phyloP scores from a whole-genome alignment of 2,888 invertebrate genomes.

The Venusia cambrica region DNA sequence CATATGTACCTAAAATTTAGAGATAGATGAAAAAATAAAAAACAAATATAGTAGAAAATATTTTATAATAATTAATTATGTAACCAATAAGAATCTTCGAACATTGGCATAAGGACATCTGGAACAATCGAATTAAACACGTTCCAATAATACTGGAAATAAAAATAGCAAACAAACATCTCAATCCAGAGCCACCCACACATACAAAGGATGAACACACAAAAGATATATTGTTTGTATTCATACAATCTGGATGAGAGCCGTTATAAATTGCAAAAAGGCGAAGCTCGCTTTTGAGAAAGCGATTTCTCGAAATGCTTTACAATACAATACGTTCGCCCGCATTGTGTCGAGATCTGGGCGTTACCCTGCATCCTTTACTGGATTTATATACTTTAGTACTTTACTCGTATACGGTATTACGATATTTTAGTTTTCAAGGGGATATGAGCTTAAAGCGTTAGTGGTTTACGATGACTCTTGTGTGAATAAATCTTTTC shows the following conservation, averaged over 20 bases:
- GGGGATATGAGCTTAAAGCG: conserved; percentile 8
- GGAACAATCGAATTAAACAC: no score
- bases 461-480: conserved; percentile 4
- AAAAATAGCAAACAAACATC: conserved; percentile 32
- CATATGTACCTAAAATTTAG: no score
- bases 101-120: no score
- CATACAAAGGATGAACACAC: conserved; percentile 33
- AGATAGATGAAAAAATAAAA: no score
- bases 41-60: no score
- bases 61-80: no score
- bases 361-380: conserved; percentile 54
- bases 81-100: no score
- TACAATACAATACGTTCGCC: conserved; percentile 67
- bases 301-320: conserved; percentile 72
- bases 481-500: no score
- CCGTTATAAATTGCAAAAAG: conserved; percentile 74
- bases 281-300: conserved; percentile 64
- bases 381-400: conserved; percentile 52
- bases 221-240: conserved; percentile 52
- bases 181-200: conserved; percentile 37
- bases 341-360: conserved; percentile 64
- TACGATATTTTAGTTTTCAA: conserved; percentile 22
- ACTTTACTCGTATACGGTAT: conserved; percentile 25
- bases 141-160: conserved; percentile 9
- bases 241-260: conserved; percentile 67